Evolutionary conservation across 1,140 invertebrate species (phyloP), one percentile per base, ranked within the genome.

Genomic region (Tetramorium alpestre): DNA sequence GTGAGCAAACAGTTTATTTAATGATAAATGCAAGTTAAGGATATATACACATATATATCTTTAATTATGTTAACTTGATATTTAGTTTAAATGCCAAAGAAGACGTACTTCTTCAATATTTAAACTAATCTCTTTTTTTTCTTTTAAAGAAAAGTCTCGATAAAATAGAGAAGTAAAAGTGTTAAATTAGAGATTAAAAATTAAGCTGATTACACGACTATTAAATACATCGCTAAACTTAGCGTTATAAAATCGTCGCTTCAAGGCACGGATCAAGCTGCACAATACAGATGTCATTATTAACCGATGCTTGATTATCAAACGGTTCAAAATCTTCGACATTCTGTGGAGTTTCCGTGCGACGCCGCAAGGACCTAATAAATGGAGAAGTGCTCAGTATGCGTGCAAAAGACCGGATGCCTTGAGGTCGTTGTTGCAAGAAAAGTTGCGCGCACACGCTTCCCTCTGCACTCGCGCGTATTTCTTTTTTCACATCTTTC

Each of bases 401-500:
- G 73, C 72, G 60, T 47, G 85, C 60, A 33, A 28, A 33, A 33
- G 78, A 28, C 73, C 76, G 87, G 88, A 88, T 85, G 77, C 77
- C 88, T 81, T 70, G 87, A 86, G 67, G 84, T 54, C 80, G 70
- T 84, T 49, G 67, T 49, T 28, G 88, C 81, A 89, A 89, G 90
- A 91, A 91, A 86, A 67, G 41, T 41, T 18, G 44, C 49, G 85
- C 58, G 75, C 87, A 81, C 80, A 65, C 38, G 80, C 80, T 84
- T 73, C 33, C 77, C 64, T 70, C 16, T 16, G 51, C 80, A 44
- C 47, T 38, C 44, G 65, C 44, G 25, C 54, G 58, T 25, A 51
- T 84, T 75, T 84, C 67, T 60, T 82, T 72, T 54, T 41, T n/a
- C 25, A 25, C 69, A 64, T 84, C 69, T 84, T 49, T 84, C 80